Percentiles rank a stretch among this genome's conserved stretches.
Evolutionary conservation across 2,888 invertebrate genomes (phyloP).

Genomic region (Trissoscelio sp.): DNA sequence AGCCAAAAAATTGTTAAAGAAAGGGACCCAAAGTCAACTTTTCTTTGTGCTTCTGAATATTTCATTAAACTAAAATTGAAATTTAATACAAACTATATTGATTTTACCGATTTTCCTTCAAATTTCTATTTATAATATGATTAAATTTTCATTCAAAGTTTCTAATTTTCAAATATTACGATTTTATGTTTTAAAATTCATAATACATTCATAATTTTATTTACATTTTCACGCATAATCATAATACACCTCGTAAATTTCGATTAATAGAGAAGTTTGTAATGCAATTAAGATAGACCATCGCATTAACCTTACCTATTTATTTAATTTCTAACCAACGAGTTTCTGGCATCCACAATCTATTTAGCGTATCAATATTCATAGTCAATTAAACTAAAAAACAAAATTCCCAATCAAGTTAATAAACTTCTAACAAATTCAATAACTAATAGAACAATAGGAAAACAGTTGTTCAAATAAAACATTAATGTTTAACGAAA

Average conservation of each 20-base stretch:
- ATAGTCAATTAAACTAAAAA: not conserved
- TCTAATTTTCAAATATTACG: too few relatives aligned
- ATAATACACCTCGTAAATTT: constrained; percentile 11
- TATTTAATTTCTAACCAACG: constrained; percentile 23
- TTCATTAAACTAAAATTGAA: too few relatives aligned
- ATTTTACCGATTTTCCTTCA: too few relatives aligned
- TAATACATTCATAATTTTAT: too few relatives aligned
- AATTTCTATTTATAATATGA: too few relatives aligned
- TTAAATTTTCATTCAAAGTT: too few relatives aligned
- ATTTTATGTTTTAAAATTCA: not conserved
- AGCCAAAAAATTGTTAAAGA: constrained; percentile 14
- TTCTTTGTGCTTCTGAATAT: too few relatives aligned
- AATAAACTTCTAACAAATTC: not conserved
- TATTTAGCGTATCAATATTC: not conserved
- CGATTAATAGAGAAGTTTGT: constrained; percentile 12
- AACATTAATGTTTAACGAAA: constrained; percentile 5
- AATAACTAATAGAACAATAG: not conserved
- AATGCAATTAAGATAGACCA: constrained; percentile 31
- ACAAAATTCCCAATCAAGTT: not conserved
- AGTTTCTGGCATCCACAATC: not conserved
- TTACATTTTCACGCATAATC: not conserved
- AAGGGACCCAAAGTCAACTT: not conserved
- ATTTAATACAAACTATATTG: too few relatives aligned
- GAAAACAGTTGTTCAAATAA: not conserved
- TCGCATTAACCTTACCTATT: constrained; percentile 15